Evolutionary conservation across 2,113 vertebrate genomes (phyloP).

Genomic region (Neogale vison): DNA sequence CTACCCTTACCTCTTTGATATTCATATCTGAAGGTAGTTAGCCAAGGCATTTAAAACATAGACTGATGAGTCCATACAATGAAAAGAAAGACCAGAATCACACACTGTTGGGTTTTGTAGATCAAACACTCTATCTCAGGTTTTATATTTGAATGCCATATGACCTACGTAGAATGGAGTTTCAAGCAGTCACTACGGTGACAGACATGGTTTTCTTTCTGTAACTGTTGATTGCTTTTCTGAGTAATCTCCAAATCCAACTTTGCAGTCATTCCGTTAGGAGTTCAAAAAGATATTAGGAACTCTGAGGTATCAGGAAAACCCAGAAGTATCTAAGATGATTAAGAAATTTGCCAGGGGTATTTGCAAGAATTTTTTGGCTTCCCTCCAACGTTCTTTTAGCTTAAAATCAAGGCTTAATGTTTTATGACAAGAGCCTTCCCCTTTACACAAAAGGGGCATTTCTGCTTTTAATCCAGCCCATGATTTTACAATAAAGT

Average conservation of each 20-base stretch:
- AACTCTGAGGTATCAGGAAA: background rate
- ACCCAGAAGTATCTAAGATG: slow-evolving; percentile 2
- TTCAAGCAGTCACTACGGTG: slow-evolving; percentile 26
- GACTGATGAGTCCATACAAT: background rate
- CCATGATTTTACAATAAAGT: slow-evolving; percentile 44
- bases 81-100: background rate
- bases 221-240: slow-evolving; percentile 24
- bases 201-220: background rate
- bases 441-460: slow-evolving; percentile 25
- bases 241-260: slow-evolving; percentile 46
- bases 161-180: background rate
- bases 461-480: slow-evolving; percentile 42
- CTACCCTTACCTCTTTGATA: background rate
- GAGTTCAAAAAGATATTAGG: background rate
- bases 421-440: slow-evolving; percentile 44
- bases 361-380: slow-evolving; percentile 33
- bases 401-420: slow-evolving; percentile 45
- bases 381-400: slow-evolving; percentile 31
- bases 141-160: background rate
- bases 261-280: slow-evolving; percentile 18
- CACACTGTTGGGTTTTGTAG: background rate
- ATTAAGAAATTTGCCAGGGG: slow-evolving; percentile 41
- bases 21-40: background rate
- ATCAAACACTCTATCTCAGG: background rate
- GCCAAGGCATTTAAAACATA: background rate